Evolutionary conservation across 2,888 invertebrate genomes (phyloP), one percentile per base, ranked within the genome.

Genomic region (Leuctra nigra): DNA sequence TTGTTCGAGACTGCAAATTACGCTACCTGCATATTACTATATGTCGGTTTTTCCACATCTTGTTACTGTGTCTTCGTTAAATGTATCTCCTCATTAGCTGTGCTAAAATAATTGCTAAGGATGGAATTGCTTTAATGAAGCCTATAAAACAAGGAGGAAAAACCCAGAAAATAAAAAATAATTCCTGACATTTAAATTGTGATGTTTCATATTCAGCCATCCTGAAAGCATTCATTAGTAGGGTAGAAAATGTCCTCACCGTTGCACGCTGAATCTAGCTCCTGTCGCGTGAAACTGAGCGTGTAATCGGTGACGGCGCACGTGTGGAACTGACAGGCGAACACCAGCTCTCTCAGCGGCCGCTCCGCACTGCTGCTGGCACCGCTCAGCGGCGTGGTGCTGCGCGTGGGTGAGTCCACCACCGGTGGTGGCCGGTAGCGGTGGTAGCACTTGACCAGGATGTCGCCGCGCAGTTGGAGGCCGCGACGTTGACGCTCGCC

Each of bases 261-360:
- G 69, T 84, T 83, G 67, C 84, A 85, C 59, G 91, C 91, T 66
- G 85, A 81, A 74, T 95, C 94, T 64, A 95, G 80, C 69, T 94
- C 92, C 67, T 86, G 85, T 68, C 90, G 84, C 59, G 86, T 85
- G 76, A 93, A 91, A 66, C 86, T 84, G 55, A 94, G 81, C 60
- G 87, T 86, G 73, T 88, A 84, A 70, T 90, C 87, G 47, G 88
- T 81, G 62, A 94, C 86, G 54, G 93, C 92, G 75, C 94, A 94
- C 3, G 95, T 94, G 78, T 95, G 94, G 77, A 95, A 93, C 82
- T 95, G 90, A 70, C 87, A 86, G 52, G 87, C 84, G 76, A 91
- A 91, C 64, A 91, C 81, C n/a, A 87, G 80, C 65, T 84, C 84
- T 39, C 81, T 16, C 35, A 22, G 50, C 4, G 64, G 59, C 48